These are phyloP conservation scores for Epinephelus coioides DNA, from an alignment of 2,797 vertebrate species.

Conservation along the genomic window DNA sequence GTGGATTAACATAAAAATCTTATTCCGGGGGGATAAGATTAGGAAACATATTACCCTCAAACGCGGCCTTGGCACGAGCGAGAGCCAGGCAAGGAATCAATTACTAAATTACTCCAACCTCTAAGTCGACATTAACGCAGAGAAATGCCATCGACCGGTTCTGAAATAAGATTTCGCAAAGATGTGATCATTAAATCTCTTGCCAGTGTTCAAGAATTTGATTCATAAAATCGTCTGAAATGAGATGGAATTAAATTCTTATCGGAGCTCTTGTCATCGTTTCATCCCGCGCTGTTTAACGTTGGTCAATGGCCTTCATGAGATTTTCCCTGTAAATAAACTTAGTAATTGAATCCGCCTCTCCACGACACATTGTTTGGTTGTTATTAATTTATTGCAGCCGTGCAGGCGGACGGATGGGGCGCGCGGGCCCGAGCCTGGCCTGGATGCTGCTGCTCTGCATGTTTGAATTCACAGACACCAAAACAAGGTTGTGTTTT, in stretches of 20 bases:
- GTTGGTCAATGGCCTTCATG: slow-evolving; percentile 86
- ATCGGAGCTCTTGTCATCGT: slow-evolving; percentile 99
- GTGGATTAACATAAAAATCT: slow-evolving; percentile 99
- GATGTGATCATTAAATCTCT: slow-evolving; percentile 99
- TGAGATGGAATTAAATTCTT: slow-evolving; percentile 99
- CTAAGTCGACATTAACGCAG: slow-evolving; percentile 99
- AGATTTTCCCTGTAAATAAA: slow-evolving; percentile 86
- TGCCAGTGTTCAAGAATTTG: slow-evolving; percentile 97
- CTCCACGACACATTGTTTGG: slow-evolving; percentile 80
- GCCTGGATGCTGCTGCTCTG: neutral
- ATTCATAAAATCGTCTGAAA: slow-evolving; percentile 99
- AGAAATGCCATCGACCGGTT: slow-evolving; percentile 98
- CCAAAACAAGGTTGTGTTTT: slow-evolving; percentile 8
- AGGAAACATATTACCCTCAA: slow-evolving; percentile 98
- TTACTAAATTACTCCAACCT: slow-evolving; percentile 99
- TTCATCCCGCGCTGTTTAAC: slow-evolving; percentile 90
- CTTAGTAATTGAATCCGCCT: slow-evolving; percentile 81
- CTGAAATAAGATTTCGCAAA: slow-evolving; percentile 98
- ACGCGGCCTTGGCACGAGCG: slow-evolving; percentile 93
- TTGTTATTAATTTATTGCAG: slow-evolving; percentile 81
- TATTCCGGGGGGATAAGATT: slow-evolving; percentile 98
- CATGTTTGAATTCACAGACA: slow-evolving; percentile 9
- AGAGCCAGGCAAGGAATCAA: slow-evolving; percentile 97
- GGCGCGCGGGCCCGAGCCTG: slow-evolving; percentile 7
- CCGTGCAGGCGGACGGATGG: slow-evolving; percentile 42